A percentile compares a stretch with the other conserved stretches of the same genome.
Evolutionary conservation across 2,888 invertebrate genomes (phyloP).

Genomic region (Drosophila lutescens): DNA sequence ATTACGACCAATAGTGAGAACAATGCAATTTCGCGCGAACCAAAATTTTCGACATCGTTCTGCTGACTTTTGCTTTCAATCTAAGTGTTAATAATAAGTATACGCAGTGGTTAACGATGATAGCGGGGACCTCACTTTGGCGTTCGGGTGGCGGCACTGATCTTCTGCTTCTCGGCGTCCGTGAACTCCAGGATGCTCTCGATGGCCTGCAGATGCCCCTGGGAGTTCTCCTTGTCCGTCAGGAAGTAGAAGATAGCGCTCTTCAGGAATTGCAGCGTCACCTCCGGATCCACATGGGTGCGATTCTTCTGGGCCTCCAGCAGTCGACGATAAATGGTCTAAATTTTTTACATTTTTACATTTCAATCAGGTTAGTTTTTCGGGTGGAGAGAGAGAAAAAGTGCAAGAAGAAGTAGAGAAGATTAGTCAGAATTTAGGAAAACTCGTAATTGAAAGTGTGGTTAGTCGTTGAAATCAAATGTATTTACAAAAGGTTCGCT

Average conservation of each 20-base stretch:
- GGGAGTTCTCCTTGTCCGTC: slow-evolving; percentile 94
- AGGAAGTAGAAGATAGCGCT: slow-evolving; percentile 97
- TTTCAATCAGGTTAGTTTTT: slow-evolving; percentile 11
- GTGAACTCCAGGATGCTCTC: slow-evolving; percentile 95
- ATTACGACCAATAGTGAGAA: slow-evolving; percentile 40
- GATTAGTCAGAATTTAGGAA: slow-evolving; percentile 8
- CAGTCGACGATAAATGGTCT: slow-evolving; percentile 94
- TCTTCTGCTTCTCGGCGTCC: slow-evolving; percentile 91
- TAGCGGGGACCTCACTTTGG: slow-evolving; percentile 74
- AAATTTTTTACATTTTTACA: slow-evolving; percentile 22
- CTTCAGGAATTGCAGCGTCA: slow-evolving; percentile 95
- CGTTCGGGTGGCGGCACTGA: slow-evolving; percentile 89
- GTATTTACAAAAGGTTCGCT: slow-evolving; percentile 61
- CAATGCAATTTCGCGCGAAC: slow-evolving; percentile 65
- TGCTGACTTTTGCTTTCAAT: slow-evolving; percentile 35
- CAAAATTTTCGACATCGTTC: slow-evolving; percentile 71
- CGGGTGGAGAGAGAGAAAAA: slow-evolving; percentile 43
- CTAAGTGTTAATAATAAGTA: slow-evolving; percentile 39
- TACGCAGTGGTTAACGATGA: slow-evolving; percentile 28
- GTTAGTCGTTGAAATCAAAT: slow-evolving; percentile 53
- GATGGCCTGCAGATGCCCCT: slow-evolving; percentile 93
- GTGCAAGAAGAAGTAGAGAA: slow-evolving; percentile 51
- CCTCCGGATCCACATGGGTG: slow-evolving; percentile 93
- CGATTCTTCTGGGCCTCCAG: slow-evolving; percentile 91
- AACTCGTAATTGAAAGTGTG: slow-evolving; percentile 22